Percentiles rank a stretch among this genome's conserved stretches.
phyloP scores from a whole-genome alignment of 2,797 vertebrate species.

The Dendrocincla tyrannina region DNA sequence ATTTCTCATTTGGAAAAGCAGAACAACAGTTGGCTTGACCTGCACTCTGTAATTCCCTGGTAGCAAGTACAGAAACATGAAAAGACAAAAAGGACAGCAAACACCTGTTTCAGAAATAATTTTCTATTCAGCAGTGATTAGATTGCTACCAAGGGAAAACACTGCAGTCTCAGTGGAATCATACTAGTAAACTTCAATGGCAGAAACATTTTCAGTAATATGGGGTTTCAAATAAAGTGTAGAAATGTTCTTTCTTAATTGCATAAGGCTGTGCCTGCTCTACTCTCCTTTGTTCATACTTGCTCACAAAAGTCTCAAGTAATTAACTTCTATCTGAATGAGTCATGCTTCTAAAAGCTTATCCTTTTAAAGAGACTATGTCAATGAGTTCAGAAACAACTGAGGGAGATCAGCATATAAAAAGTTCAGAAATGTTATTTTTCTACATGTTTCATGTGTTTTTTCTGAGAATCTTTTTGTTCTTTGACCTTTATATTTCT shows the following conservation, averaged over 20 bases:
- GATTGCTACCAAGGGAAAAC: neutral
- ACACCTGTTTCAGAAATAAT: slow-evolving; percentile 15
- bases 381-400: neutral
- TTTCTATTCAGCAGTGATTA: neutral
- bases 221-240: slow-evolving; percentile 17
- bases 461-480: neutral
- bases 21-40: neutral
- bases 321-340: slow-evolving; percentile 35
- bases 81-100: neutral
- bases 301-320: slow-evolving; percentile 1
- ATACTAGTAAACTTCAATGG: neutral
- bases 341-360: slow-evolving; percentile 36
- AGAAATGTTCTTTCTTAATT: slow-evolving; percentile 34
- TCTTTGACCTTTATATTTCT: neutral
- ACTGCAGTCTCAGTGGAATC: neutral
- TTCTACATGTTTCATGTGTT: neutral
- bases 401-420: neutral
- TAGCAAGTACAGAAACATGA: neutral
- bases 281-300: slow-evolving; percentile 27
- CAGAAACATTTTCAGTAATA: slow-evolving; percentile 36
- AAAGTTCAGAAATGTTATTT: neutral
- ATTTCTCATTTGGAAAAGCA: neutral
- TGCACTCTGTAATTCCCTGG: neutral
- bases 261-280: neutral
- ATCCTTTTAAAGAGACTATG: neutral